Evolutionary conservation across 2,797 vertebrate species (phyloP), one percentile per base, ranked within the genome.

Genomic region (Amniataba percoides): DNA sequence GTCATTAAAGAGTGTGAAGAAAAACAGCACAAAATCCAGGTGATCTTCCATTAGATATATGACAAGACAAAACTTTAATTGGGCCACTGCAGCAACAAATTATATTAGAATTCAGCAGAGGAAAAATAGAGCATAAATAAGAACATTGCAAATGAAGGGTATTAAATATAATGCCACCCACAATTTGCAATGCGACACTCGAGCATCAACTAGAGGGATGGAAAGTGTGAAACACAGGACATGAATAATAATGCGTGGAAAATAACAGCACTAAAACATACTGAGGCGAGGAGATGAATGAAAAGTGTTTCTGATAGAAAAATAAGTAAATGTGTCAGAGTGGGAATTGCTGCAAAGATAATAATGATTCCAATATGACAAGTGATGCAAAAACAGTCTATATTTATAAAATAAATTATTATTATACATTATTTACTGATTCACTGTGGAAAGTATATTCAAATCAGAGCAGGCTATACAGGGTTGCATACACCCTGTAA

Each of bases 11-110:
- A 45, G 59, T 15, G 13, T 27, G 56, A 34, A 25, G 43, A 56
- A 64, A 72, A 82, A 68, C 57, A 68, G 36, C 65, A 63, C 21
- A 78, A 61, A 48, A 75, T 68, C 45, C 65, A 84, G 55, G 81
- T 83, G 70, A 88, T 82, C 58, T 68, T 58, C 57, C 68, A 70
- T 71, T 43, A 84, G 55, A 69, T 42, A 56, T 39, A 72, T 3
- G 1, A 59, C 36, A 45, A 56, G 61, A 70, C 81, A 27, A 74
- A 75, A 74, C 66, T 82, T 86, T 76, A 83, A 87, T 77, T 71
- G 64, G 15, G 70, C 39, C 58, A 48, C 48, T 55, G 75, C 63
- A 64, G 66, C 60, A 62, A 78, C 74, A 69, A 75, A 89, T 82
- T 36, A 69, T 49, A 78, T 85, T 72, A 61, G 23, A 77, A 74